Base-by-base conservation (phyloP, 2,888 invertebrate genomes). In the Nymphalis polychloros region DNA sequence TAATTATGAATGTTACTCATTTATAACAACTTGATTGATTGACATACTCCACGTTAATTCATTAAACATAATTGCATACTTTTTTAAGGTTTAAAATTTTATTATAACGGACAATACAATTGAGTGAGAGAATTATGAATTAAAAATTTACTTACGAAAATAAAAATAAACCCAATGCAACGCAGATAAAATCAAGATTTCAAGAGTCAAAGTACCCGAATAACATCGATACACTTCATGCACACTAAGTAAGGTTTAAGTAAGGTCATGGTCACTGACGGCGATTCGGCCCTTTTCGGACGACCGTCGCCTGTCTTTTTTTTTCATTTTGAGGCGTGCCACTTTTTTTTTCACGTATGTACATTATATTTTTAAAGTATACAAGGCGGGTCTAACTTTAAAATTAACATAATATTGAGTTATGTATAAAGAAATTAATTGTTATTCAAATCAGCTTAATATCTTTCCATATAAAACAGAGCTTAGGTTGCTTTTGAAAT, bases 241-340 rank as follows among this genome's bases (percentile, higher is more conserved):
- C 65, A 71, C 63, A 77, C 74, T 75, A 73, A 78, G 79, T 79
- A 80, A 85, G 83, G 35, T 59, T 46, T 62, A 82, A 78, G 84
- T 88, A 90, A 91, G 91, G 91, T 91, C 91, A 91, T 78, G 91
- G 89, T 81, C 80, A 77, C 84, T 85, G 88, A 87, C 83, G 85
- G 83, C 75, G 74, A 75, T 78, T 82, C 87, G 88, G 81, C 73
- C 76, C 84, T 88, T 88, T 89, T 57, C 57, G 57, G 55, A 35
- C 57, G 57, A 13, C 41, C 57, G 53, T 23, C 23, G 35, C 13
- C 41, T 41, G 57, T 10, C 19, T 41, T 4, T 41, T 55, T 79
- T 73, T 77, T 75, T 63, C 73, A 75, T 75, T 79, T 70, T 77
- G 75, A 78, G 74, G 76, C 68, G 65, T 50, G 71, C 67, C 69